Conservation (phyloP, 1,140 invertebrate species). For the Lycorma delicatula region DNA sequence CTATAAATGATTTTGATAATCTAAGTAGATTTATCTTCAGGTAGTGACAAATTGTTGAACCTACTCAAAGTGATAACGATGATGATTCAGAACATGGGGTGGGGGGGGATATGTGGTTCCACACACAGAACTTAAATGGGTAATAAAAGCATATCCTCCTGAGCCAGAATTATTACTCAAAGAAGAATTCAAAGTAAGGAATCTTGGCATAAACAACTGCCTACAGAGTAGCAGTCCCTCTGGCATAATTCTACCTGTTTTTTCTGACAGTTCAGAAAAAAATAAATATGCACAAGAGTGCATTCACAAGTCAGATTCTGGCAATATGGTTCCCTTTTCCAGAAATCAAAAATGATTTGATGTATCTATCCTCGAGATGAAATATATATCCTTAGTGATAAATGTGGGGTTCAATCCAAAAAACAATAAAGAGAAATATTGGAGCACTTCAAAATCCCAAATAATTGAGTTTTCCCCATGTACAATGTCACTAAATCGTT, state of each 20-base stretch:
- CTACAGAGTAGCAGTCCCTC: neutral
- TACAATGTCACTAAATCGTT: conserved; percentile 3
- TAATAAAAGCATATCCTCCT: no score
- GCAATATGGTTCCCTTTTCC: neutral
- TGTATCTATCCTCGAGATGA: conserved; percentile 2
- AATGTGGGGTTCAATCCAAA: neutral
- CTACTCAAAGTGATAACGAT: no score
- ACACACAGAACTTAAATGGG: no score
- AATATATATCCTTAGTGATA: neutral
- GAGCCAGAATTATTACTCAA: no score
- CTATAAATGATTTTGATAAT: no score
- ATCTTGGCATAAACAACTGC: neutral
- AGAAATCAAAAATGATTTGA: neutral
- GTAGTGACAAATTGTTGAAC: no score
- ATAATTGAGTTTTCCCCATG: neutral
- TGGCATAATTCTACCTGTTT: neutral
- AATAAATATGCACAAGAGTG: neutral
- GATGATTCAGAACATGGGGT: no score
- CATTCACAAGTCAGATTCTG: neutral
- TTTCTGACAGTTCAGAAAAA: neutral
- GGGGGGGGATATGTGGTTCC: no score
- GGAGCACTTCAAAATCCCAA: neutral
- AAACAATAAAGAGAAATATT: conserved; percentile 4
- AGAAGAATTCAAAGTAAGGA: no score
- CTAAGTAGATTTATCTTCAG: no score